Conservation (phyloP, 2,113 vertebrate species). For the Nothobranchius furzeri region DNA sequence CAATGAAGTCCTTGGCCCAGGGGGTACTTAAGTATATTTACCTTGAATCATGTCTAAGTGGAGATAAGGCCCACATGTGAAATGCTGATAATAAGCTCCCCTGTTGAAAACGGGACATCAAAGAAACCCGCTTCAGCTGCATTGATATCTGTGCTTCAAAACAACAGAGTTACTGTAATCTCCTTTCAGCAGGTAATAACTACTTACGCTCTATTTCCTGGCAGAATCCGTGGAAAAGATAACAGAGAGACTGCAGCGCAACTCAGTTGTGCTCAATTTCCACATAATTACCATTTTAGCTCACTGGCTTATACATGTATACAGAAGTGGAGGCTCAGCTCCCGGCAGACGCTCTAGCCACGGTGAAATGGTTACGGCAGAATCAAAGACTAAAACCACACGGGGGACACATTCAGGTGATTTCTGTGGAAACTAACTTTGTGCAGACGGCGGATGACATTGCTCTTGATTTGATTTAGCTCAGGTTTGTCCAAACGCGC, state of each 20-base stretch:
- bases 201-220: background rate
- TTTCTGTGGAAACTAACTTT: slow-evolving; percentile 57
- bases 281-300: slow-evolving; percentile 16
- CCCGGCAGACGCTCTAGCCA: slow-evolving; percentile 24
- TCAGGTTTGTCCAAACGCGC: slow-evolving; percentile 51
- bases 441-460: slow-evolving; percentile 40
- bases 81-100: slow-evolving; percentile 42
- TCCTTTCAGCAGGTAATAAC: slow-evolving; percentile 23
- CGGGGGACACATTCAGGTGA: slow-evolving; percentile 34
- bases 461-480: slow-evolving; percentile 58
- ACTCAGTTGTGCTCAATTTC: slow-evolving; percentile 2
- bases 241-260: slow-evolving; percentile 7
- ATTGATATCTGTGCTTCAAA: slow-evolving; percentile 22
- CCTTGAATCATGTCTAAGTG: slow-evolving; percentile 59
- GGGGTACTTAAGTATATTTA: slow-evolving; percentile 65
- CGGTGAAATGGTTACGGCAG: slow-evolving; percentile 17
- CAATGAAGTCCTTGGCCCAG: slow-evolving; percentile 54
- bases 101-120: slow-evolving; percentile 17
- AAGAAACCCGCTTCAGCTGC: slow-evolving; percentile 16
- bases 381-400: slow-evolving; percentile 33
- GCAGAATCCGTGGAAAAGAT: slow-evolving; percentile 13
- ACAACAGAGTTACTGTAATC: slow-evolving; percentile 6
- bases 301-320: slow-evolving; percentile 16
- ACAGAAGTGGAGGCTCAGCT: slow-evolving; percentile 24
- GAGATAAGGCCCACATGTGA: slow-evolving; percentile 40